A percentile compares a stretch with the other conserved stretches of the same genome.
Conservation (phyloP, 2,113 vertebrate genomes). For the Apodemus sylvaticus region DNA sequence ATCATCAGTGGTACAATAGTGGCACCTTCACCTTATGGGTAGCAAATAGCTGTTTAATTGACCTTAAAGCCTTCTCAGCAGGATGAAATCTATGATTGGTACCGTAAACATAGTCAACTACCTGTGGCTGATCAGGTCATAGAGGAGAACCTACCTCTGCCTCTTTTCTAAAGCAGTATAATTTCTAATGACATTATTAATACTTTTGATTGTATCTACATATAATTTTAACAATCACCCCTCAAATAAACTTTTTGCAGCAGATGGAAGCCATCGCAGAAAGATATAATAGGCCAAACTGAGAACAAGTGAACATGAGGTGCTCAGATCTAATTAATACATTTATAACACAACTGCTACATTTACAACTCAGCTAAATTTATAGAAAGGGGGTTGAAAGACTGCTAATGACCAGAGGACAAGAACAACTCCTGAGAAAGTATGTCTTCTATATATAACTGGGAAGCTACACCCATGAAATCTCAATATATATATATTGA, state of each 20-base stretch:
- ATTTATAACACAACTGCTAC: not conserved
- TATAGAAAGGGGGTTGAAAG: not conserved
- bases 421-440: not conserved
- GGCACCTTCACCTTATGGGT: not conserved
- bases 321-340: not conserved
- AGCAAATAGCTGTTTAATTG: not conserved
- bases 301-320: not conserved
- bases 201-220: not conserved
- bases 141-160: not conserved
- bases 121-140: not conserved
- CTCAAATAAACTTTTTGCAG: not conserved
- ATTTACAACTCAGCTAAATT: not conserved
- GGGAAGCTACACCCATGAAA: not conserved
- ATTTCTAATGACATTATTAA: not conserved
- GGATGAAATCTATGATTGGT: not conserved
- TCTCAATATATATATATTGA: too few species aligned
- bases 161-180: not conserved
- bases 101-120: not conserved
- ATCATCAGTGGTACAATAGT: not conserved
- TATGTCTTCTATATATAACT: not conserved
- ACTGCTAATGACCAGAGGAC: not conserved
- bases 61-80: not conserved
- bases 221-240: not conserved
- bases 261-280: not conserved
- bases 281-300: not conserved